Percentiles rank a stretch among this genome's conserved stretches.
Evolutionary conservation across 2,113 vertebrate species (phyloP).

Genomic region (Nettapus auritus): DNA sequence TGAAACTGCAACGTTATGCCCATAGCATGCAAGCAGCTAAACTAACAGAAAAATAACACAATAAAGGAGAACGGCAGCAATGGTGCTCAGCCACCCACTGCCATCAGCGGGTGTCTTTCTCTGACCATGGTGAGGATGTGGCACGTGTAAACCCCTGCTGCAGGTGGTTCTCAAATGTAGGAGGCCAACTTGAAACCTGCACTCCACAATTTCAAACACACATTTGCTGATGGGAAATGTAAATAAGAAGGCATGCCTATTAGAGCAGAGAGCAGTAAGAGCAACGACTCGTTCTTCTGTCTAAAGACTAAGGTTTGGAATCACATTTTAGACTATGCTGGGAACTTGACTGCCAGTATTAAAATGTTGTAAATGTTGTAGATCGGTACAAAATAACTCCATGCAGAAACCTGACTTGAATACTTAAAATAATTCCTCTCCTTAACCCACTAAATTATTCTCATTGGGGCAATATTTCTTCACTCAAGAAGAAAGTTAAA

Average conservation of each 20-base stretch:
- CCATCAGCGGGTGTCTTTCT: neutral
- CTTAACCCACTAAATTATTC: neutral
- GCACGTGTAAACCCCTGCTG: rapidly evolving
- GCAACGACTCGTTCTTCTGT: neutral
- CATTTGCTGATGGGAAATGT: neutral
- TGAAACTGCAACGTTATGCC: neutral
- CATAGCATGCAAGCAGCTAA: neutral
- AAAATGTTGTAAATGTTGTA: neutral
- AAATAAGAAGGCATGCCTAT: neutral
- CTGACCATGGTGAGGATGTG: rapidly evolving
- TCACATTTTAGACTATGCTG: neutral
- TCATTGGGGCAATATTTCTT: neutral
- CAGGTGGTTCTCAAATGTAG: neutral
- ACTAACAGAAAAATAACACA: neutral
- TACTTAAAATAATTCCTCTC: neutral
- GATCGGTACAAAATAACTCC: neutral
- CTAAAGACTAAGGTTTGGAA: neutral
- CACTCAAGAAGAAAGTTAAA: neutral
- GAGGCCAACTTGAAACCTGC: neutral
- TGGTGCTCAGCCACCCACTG: neutral
- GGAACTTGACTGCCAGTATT: neutral
- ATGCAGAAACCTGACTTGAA: neutral
- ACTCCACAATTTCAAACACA: neutral
- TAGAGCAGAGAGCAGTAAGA: neutral
- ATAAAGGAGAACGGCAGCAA: neutral